Evolutionary conservation across 1,140 invertebrate species (phyloP), one percentile per base, ranked within the genome.

Genomic region (Scaptomyza hsui): DNA sequence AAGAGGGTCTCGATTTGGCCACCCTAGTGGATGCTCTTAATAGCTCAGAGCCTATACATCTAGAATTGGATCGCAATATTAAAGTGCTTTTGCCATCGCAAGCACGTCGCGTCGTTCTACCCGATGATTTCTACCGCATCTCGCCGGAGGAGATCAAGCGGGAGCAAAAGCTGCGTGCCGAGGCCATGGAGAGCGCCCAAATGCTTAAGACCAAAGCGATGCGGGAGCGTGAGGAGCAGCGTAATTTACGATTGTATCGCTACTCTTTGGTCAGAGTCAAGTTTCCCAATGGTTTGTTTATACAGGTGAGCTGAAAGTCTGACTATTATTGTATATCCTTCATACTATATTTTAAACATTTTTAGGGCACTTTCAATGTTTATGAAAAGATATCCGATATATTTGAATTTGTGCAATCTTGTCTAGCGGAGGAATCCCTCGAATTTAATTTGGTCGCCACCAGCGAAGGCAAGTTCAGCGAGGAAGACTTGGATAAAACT

Each of bases 131-230:
- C 92, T 99, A 95, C 85, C 93, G 93, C 2, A 90, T 98, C 10
- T 93, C 94, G 0, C 91, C 94, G 0, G 96, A 97, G 76, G 97
- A 99, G 92, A 78, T 99, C 3, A 97, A 96, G 91, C 93, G 93
- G 74, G 97, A 98, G 92, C 96, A 97, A 85, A 94, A 96, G 83
- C 81, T 94, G 16, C 94, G 96, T 68, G 83, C 93, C n/a, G 96
- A 97, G 91, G 94, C 94, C 21, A 93, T 96, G 12, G 97, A 98
- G 88, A 95, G 94, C 83, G 94, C 94, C 76, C 94, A 96, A 77
- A 95, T 97, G 93, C 91, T 99, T 1, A 93, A 96, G 56, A 99
- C 98, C 0, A 98, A 97, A 92, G 97, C 96, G 0, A 98, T 98
- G 96, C 91, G 97, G 10, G 97, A 98, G 91, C 95, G 95, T 77